phyloP scores from a whole-genome alignment of 2,797 vertebrate species.

The Sternarchorhynchus goeldii region DNA sequence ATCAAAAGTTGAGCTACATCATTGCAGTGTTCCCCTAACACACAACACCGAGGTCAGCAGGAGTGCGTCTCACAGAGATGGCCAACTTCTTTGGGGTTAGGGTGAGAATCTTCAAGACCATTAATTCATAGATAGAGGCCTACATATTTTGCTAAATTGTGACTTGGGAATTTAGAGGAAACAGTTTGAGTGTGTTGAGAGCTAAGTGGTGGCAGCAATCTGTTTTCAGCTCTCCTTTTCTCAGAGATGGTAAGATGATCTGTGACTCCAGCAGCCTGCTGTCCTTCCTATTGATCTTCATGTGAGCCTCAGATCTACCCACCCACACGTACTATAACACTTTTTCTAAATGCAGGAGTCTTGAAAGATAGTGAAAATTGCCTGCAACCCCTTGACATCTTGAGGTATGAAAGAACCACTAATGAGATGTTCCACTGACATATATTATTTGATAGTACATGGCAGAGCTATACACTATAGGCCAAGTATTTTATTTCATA shows the following conservation, averaged over 20 bases:
- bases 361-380: slow-evolving; percentile 2
- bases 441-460: neutral
- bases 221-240: slow-evolving; percentile 35
- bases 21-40: no score
- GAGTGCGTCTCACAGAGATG: no score
- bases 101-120: no score
- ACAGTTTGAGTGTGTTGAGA: slow-evolving; percentile 16
- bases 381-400: slow-evolving; percentile 4
- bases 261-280: slow-evolving; percentile 7
- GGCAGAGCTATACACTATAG: no score
- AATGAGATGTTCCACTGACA: no score
- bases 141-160: no score
- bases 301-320: neutral
- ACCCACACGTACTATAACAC: neutral
- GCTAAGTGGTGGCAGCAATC: slow-evolving; percentile 46
- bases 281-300: slow-evolving; percentile 20
- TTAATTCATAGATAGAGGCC: no score
- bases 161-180: no score
- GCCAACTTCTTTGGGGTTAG: no score
- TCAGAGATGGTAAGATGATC: slow-evolving; percentile 32
- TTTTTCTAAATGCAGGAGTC: neutral
- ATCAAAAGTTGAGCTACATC: no score
- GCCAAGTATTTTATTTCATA: neutral
- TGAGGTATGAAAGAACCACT: neutral
- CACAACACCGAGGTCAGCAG: no score